These are phyloP conservation scores for Leptopterna dolabrata DNA, from an alignment of 2,888 invertebrate species.

Conservation along the genomic window DNA sequence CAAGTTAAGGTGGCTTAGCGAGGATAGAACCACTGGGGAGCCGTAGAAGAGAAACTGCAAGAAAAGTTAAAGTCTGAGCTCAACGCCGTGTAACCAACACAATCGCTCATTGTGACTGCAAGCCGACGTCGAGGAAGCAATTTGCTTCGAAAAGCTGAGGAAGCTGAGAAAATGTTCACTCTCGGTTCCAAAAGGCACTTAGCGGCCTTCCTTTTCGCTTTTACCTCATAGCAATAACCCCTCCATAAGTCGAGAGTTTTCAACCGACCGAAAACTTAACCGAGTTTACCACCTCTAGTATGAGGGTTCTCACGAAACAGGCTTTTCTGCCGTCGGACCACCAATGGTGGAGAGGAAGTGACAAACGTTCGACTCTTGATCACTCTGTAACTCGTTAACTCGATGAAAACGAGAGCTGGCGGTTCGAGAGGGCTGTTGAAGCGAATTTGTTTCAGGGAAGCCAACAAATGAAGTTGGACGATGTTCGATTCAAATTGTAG, in stretches of 20 bases:
- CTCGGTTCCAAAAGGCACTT: neutral
- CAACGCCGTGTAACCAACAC: constrained; percentile 3
- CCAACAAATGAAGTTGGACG: neutral
- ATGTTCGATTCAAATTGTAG: neutral
- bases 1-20: neutral
- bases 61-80: neutral
- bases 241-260: neutral
- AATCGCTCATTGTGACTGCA: constrained; percentile 7
- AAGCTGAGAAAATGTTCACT: neutral
- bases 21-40: neutral
- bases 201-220: neutral
- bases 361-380: neutral
- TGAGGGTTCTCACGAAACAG: neutral
- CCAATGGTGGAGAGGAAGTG: neutral
- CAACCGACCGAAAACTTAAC: neutral
- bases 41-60: neutral
- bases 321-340: neutral
- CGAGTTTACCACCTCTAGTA: neutral
- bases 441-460: neutral
- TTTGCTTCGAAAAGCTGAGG: neutral
- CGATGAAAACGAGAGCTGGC: neutral
- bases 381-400: neutral
- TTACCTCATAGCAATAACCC: neutral
- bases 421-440: neutral
- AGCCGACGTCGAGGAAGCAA: neutral